Base-by-base conservation (phyloP, 2,113 vertebrate genomes). In the Aleadryas rufinucha region DNA sequence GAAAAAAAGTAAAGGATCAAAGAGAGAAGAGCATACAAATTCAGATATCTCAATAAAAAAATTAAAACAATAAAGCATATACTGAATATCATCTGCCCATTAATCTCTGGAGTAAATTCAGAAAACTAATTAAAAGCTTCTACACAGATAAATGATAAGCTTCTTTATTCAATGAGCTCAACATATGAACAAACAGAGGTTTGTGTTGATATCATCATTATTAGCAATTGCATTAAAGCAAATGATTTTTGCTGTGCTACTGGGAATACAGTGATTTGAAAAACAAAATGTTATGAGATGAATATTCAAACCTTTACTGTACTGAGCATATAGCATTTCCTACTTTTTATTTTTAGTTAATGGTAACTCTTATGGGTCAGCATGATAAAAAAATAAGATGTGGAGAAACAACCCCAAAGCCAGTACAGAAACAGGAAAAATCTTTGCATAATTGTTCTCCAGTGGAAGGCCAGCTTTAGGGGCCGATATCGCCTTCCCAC, bases 101-200 rank as follows among this genome's bases (percentile, higher is more conserved):
- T 95, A 94, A 96, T 95, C 89, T 97, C 91, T 93, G 69, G 94
- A 91, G 87, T 94, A 95, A 97, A 95, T 90, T 95, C 94, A 93
- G 94, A 96, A 97, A 96, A 95, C 93, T 96, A 95, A 97, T 96
- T 95, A 96, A 95, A 95, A 96, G 89, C 93, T 90, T 96, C 91
- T 88, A 88, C 84, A 91, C 78, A 94, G 95, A 96, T 95, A 95
- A 97, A 93, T 92, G 45, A 96, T 97, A 92, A 87, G 88, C 81
- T 87, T 31, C 89, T 97, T 97, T 96, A 95, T 96, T 96, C 93
- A 95, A 91, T 71, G 69, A 94, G 89, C 70, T 96, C 66, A 91
- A 93, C 89, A 91, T 89, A 89, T 31, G 84, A 97, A 95, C 84
- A 95, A 90, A 92, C 87, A 96, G 92, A 94, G 72, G 88, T 95